A percentile compares a stretch with the other conserved stretches of the same genome.
These are phyloP conservation scores for Neotoxoptera formosana DNA, from an alignment of 1,140 invertebrate species.

Conservation along the genomic window DNA sequence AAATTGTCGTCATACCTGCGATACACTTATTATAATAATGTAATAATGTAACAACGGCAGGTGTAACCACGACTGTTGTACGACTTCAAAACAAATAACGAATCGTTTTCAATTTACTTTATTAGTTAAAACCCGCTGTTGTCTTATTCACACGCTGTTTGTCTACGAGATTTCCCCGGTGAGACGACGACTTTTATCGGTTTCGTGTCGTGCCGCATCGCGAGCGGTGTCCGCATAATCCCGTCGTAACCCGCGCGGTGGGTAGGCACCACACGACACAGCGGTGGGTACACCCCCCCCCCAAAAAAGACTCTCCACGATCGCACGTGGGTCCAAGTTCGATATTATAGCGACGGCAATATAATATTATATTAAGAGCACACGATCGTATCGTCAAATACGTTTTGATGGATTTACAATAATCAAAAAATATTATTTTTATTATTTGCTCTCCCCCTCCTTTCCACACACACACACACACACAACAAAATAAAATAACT, in stretches of 20 bases:
- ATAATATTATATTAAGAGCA: neutral
- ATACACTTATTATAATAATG: neutral
- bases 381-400: neutral
- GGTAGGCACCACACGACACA: neutral
- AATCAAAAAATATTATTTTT: neutral
- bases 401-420: neutral
- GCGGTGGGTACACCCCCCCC: too few species aligned
- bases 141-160: neutral
- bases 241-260: too few species aligned
- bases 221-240: neutral
- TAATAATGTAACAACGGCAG: neutral
- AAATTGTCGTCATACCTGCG: too few species aligned
- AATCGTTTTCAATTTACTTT: neutral
- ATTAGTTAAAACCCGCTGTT: neutral
- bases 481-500: too few species aligned
- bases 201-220: neutral
- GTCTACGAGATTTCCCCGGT: neutral
- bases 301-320: too few species aligned
- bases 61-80: neutral
- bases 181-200: neutral
- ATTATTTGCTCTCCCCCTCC: fast-evolving
- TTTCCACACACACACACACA: too few species aligned
- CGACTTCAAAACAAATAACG: neutral
- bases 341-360: neutral
- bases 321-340: neutral